Evolutionary conservation across 1,140 invertebrate genomes (phyloP).

Genomic region (Elymnias hypermnestra): DNA sequence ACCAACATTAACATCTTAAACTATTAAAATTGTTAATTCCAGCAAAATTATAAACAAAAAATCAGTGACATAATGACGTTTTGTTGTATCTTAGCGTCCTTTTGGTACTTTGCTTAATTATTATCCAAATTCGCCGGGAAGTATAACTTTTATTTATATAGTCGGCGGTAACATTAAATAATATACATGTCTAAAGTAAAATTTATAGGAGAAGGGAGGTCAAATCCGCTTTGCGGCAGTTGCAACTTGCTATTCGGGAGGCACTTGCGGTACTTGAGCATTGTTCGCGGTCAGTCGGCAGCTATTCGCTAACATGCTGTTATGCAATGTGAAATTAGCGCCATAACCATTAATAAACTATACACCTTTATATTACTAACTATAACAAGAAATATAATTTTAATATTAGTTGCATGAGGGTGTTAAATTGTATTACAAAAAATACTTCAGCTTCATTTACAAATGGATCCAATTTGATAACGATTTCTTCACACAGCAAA

Average conservation of each 20-base stretch:
- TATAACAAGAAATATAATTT: no score
- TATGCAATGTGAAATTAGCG: slow-evolving; percentile 2
- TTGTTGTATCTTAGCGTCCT: background rate
- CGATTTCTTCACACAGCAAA: no score
- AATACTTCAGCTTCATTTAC: no score
- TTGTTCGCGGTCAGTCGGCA: slow-evolving; percentile 24
- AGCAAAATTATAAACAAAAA: background rate
- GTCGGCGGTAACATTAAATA: background rate
- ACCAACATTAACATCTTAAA: no score
- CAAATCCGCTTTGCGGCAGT: slow-evolving; percentile 20
- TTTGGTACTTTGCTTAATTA: no score
- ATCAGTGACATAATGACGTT: background rate
- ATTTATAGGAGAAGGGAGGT: slow-evolving; percentile 28
- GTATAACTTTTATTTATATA: no score
- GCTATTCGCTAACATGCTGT: slow-evolving; percentile 6
- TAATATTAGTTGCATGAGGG: no score
- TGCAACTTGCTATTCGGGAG: slow-evolving; percentile 23
- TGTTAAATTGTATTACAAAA: no score
- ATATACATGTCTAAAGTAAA: slow-evolving; percentile 12
- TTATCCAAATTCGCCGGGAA: no score
- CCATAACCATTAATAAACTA: background rate
- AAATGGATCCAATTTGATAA: no score
- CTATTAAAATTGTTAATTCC: no score
- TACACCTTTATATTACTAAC: no score
- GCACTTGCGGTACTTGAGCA: slow-evolving; percentile 25